Evolutionary conservation across 2,113 vertebrate species (phyloP).

Genomic region (Hippoglossus stenolepis): DNA sequence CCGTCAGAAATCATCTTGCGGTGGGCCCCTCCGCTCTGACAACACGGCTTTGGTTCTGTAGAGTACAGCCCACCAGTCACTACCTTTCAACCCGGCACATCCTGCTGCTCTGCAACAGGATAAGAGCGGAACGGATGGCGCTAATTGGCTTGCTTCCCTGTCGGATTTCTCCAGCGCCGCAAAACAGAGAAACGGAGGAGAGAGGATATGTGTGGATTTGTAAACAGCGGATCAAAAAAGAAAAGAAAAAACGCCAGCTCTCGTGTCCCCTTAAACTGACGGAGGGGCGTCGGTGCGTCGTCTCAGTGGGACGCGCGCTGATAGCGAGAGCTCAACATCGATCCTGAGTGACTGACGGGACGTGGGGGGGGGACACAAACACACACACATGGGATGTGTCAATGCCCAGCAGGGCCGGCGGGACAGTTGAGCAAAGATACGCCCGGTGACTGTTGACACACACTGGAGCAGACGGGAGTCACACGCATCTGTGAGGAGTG

Average conservation of each 20-base stretch:
- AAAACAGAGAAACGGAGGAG: slow-evolving; percentile 30
- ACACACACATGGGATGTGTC: slow-evolving; percentile 21
- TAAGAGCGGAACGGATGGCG: slow-evolving; percentile 64
- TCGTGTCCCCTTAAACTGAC: slow-evolving; percentile 48
- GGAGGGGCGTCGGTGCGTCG: slow-evolving; percentile 5
- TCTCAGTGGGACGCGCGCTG: not conserved
- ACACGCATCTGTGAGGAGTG: not conserved
- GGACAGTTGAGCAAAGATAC: slow-evolving; percentile 26
- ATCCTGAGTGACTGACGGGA: slow-evolving; percentile 45
- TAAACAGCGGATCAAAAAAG: slow-evolving; percentile 67
- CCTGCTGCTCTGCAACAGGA: slow-evolving; percentile 66
- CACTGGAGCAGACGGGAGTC: not conserved
- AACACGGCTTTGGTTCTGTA: slow-evolving; percentile 25
- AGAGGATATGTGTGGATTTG: slow-evolving; percentile 54
- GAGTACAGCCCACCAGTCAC: slow-evolving; percentile 55
- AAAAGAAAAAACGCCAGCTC: slow-evolving; percentile 26
- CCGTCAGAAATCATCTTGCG: slow-evolving; percentile 49
- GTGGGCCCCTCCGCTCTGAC: slow-evolving; percentile 45
- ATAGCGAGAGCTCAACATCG: slow-evolving; percentile 34
- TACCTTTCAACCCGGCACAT: slow-evolving; percentile 53
- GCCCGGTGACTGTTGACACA: slow-evolving; percentile 6
- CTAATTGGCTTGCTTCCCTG: slow-evolving; percentile 78
- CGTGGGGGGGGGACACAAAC: not conserved
- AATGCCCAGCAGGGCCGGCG: slow-evolving; percentile 13
- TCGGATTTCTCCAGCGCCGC: slow-evolving; percentile 54